phyloP scores from a whole-genome alignment of 2,888 invertebrate species.

The Yponomeuta malinellus region DNA sequence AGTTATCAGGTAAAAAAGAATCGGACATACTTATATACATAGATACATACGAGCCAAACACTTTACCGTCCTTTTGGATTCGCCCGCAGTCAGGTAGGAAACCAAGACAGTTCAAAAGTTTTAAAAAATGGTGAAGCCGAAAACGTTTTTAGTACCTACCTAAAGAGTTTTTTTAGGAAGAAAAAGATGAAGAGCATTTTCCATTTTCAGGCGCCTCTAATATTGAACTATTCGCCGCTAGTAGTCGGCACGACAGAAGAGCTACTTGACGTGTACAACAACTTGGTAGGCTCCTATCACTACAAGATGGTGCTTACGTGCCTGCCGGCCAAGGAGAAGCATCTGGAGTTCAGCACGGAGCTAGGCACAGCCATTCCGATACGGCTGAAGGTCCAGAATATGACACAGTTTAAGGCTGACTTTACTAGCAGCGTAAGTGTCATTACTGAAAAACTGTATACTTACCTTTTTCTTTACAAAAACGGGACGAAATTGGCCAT shows the following conservation, averaged over 20 bases:
- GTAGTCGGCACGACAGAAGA: constrained; percentile 54
- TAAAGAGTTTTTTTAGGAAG: too few relatives aligned
- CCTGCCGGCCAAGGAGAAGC: constrained; percentile 57
- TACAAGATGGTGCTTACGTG: constrained; percentile 54
- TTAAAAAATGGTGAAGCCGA: too few relatives aligned
- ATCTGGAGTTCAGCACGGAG: constrained; percentile 43
- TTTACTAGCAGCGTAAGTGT: constrained; percentile 43
- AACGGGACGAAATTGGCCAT: too few relatives aligned
- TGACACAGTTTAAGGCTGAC: constrained; percentile 39
- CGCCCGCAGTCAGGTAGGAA: too few relatives aligned
- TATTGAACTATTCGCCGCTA: constrained; percentile 55
- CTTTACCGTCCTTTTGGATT: too few relatives aligned
- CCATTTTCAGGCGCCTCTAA: constrained; percentile 32
- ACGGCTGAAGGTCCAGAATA: constrained; percentile 56
- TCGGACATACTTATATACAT: too few relatives aligned
- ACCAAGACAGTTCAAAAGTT: too few relatives aligned
- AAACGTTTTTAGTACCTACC: too few relatives aligned
- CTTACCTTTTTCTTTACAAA: too few relatives aligned
- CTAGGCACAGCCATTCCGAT: constrained; percentile 49
- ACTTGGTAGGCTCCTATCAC: constrained; percentile 45
- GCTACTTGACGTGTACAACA: constrained; percentile 46
- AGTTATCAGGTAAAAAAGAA: too few relatives aligned
- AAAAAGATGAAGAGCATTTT: background rate
- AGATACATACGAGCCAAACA: too few relatives aligned
- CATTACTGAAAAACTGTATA: too few relatives aligned